Base-by-base conservation (phyloP, 1,140 invertebrate genomes). In the Atopsyche davidsoni region DNA sequence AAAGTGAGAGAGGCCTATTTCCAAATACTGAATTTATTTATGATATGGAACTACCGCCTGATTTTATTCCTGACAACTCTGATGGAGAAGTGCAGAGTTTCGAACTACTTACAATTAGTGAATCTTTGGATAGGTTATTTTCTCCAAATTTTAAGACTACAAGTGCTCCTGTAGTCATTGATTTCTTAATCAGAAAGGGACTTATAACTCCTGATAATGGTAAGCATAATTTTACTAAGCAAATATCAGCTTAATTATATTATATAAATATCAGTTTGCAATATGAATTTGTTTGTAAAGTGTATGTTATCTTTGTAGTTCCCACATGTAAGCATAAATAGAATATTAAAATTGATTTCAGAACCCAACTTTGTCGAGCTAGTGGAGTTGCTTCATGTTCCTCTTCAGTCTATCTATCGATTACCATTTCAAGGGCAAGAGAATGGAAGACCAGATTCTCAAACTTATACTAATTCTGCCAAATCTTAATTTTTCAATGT, bases 21-120 rank as follows among this genome's bases (percentile, higher is more conserved):
- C 92, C 92, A 14, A 95, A 96, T 63, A 92, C 89, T 11, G 88
- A 95, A 68, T 96, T 93, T 73, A 85, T 95, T n/a, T 96, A 86
- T 70, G 94, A 96, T 69, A 75, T 96, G 53, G 89, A 95, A 72
- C 70, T 96, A 42, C 92, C 94, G 10, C 60, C 80, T 14, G 88
- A 94, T 64, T 97, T 96, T 75, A 71, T 83, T 41, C 93, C 94
- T 11, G 80, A 80, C 51, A 95, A 95, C 66, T 81, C 85, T 48
- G 94, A 96, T 72, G 92, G 92, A 36, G 93, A 96, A 74, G 92
- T 96, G 4, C 86, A 92, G 63, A 82, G 78, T 49, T 96, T 96
- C 73, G 85, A 93, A 66, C 68, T 93, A 49, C 70, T 92, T 25
- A 80, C 89, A 22, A 85, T 90, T 9, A 79, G 81, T 48, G 83